These are phyloP conservation scores for Microtus ochrogaster DNA, from an alignment of 2,113 vertebrate species.

Conservation along the genomic window DNA sequence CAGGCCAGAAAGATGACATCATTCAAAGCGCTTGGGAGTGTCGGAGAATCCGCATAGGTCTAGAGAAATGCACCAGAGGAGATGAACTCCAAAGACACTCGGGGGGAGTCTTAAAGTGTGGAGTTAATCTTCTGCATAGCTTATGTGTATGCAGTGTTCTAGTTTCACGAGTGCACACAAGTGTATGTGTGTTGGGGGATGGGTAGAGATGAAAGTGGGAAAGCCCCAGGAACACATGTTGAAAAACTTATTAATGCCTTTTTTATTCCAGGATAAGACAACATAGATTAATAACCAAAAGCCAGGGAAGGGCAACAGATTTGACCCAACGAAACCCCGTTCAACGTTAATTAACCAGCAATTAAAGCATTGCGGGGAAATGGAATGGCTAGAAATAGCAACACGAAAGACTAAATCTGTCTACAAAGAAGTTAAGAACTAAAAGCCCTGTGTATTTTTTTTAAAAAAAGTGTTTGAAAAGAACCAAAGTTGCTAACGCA, in stretches of 20 bases:
- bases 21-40: neutral
- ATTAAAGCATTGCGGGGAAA: neutral
- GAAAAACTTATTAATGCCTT: neutral
- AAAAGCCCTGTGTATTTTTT: neutral
- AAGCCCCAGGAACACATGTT: neutral
- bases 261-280: neutral
- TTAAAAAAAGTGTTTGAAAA: neutral
- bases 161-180: neutral
- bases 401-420: neutral
- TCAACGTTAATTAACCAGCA: conserved; percentile 16
- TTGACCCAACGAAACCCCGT: neutral
- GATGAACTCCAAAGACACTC: neutral
- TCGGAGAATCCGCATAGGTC: neutral
- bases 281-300: neutral
- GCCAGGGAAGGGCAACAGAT: neutral
- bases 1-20: conserved; percentile 63
- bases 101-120: neutral
- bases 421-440: neutral
- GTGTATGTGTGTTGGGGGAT: neutral
- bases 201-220: neutral
- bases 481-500: neutral
- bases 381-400: neutral
- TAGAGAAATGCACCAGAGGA: neutral
- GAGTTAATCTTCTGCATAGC: conserved; percentile 14
- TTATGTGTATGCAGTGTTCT: neutral